phyloP scores from a whole-genome alignment of 2,113 vertebrate species.

The Polyodon spathula region DNA sequence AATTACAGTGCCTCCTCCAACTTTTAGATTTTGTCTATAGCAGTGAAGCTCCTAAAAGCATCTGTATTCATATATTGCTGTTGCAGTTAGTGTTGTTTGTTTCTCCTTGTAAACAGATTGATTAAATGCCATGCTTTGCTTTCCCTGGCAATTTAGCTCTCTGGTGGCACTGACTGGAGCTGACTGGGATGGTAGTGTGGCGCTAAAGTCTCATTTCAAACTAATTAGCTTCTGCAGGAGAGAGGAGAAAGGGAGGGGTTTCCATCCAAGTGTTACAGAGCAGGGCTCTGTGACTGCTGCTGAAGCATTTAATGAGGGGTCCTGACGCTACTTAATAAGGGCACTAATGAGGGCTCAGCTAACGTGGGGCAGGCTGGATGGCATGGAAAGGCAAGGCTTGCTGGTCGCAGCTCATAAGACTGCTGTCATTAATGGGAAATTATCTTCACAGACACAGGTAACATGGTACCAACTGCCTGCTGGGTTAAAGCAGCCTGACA shows the following conservation, averaged over 20 bases:
- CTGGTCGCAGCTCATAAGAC: slow-evolving; percentile 18
- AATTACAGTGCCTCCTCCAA: too few species aligned
- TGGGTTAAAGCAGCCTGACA: neutral
- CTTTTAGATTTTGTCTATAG: too few species aligned
- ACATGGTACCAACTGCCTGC: slow-evolving; percentile 15
- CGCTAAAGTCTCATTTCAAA: slow-evolving; percentile 2
- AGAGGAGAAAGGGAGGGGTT: slow-evolving; percentile 6
- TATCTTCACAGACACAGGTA: slow-evolving; percentile 19
- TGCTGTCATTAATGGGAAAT: slow-evolving; percentile 25
- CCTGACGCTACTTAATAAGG: slow-evolving; percentile 47
- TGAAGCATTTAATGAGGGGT: slow-evolving; percentile 43
- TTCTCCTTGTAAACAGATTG: neutral
- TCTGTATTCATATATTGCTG: neutral
- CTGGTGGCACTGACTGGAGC: neutral
- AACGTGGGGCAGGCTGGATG: slow-evolving; percentile 10
- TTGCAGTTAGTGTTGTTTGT: neutral
- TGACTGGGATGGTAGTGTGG: neutral
- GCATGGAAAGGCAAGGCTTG: slow-evolving; percentile 23
- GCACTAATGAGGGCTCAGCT: slow-evolving; percentile 30
- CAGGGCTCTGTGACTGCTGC: slow-evolving; percentile 31
- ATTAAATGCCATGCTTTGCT: neutral
- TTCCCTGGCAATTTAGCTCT: neutral
- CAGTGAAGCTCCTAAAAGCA: neutral
- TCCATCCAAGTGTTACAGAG: slow-evolving; percentile 32
- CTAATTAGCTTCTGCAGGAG: slow-evolving; percentile 2